A percentile compares a stretch with the other conserved stretches of the same genome.
Evolutionary conservation across 23 tunicate species (phyloP).

Genomic region (Halocynthia roretzi): DNA sequence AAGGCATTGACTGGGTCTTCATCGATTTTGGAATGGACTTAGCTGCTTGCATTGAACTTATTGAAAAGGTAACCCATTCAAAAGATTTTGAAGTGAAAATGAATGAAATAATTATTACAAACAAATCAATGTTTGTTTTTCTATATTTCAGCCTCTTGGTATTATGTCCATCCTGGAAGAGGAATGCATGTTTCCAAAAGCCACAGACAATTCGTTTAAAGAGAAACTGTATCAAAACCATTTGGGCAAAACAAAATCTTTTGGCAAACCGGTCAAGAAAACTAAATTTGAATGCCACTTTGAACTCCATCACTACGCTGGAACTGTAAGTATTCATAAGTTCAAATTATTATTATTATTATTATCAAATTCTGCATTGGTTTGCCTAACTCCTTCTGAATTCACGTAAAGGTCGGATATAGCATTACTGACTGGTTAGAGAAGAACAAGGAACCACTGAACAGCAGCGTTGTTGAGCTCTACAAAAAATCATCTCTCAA

Average conservation of each 20-base stretch:
- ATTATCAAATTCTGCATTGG: neutral
- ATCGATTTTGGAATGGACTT: slow-evolving; percentile 99
- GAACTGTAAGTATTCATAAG: slow-evolving; percentile 46
- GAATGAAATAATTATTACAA: neutral
- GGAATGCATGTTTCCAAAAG: slow-evolving; percentile 98
- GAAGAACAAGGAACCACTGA: slow-evolving; percentile 94
- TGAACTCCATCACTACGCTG: slow-evolving; percentile 90
- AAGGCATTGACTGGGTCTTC: slow-evolving; percentile 96
- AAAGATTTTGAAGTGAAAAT: neutral
- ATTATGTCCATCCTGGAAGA: slow-evolving; percentile 95
- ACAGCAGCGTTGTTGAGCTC: slow-evolving; percentile 85
- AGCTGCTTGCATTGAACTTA: slow-evolving; percentile 97
- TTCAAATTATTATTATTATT: neutral
- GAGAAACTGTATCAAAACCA: slow-evolving; percentile 92
- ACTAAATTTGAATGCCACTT: slow-evolving; percentile 85
- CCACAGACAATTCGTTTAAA: slow-evolving; percentile 77
- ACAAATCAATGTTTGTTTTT: neutral
- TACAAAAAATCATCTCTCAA: slow-evolving; percentile 74
- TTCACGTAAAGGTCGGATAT: slow-evolving; percentile 57
- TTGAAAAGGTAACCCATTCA: slow-evolving; percentile 67
- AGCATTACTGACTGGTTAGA: slow-evolving; percentile 87
- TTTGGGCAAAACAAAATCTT: slow-evolving; percentile 74
- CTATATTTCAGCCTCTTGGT: slow-evolving; percentile 73
- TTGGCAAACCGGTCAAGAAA: slow-evolving; percentile 80
- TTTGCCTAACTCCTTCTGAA: neutral